Evolutionary conservation across 2,797 vertebrate species (phyloP), one percentile per base, ranked within the genome.

Genomic region (Myotis daubentonii): DNA sequence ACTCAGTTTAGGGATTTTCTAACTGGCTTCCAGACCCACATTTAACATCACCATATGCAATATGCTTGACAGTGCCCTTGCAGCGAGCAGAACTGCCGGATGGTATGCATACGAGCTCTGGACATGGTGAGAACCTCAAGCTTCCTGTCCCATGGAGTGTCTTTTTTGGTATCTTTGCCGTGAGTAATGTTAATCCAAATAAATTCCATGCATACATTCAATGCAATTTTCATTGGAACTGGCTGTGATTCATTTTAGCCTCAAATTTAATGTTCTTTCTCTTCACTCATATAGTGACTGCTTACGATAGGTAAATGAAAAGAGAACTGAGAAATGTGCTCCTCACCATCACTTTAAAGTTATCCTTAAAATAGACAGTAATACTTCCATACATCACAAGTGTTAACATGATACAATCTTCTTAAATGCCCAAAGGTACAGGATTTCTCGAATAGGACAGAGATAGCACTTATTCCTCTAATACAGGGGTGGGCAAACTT

Each of bases 11-110:
- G 86, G 92, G 75, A 93, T 91, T 97, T 95, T 94, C 89, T 96
- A 92, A 94, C 83, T 53, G 68, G 51, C 91, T 94, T 96, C 90
- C 96, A 97, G 89, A 91, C 82, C 62, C 83, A 68, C 94, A 93
- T 93, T 97, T 97, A 96, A 96, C 20, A 79, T 74, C 87, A 79
- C 81, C 71, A 86, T 79, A n/a, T 17, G 68, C 78, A 90, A 68
- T 85, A 84, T 95, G 75, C 81, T 95, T 89, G 95, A 93, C 75
- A 93, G 82, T 1, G 1, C 19, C 72, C 78, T 84, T 90, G 75
- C 12, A 3, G 19, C 8, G 49, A 93, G 71, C 51, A 8, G 47
- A 81, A 96, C 90, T 84, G 44, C 95, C 75, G 62, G 76, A 41
- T 66, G 76, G 60, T 23, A 49, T 62, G 55, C 68, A 20, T 38